Percentiles rank a stretch among this genome's conserved stretches.
These are phyloP conservation scores for Epizoanthus fatuus DNA, from an alignment of 92 coral and sea anemone species.

Conservation along the genomic window DNA sequence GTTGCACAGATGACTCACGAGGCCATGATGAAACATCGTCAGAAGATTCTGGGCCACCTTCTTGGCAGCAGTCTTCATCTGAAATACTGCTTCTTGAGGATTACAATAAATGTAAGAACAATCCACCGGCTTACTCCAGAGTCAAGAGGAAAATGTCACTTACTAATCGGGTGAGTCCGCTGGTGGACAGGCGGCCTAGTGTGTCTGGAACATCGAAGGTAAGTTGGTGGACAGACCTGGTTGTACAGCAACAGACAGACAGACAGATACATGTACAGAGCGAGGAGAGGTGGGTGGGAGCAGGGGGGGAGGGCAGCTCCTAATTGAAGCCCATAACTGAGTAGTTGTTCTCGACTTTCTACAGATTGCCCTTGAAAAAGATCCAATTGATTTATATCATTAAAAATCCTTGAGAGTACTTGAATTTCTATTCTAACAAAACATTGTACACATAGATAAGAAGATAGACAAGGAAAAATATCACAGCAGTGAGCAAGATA, in stretches of 20 bases:
- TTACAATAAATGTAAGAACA: not conserved
- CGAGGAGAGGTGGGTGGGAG: too few species aligned
- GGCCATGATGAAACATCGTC: not conserved
- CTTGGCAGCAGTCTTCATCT: not conserved
- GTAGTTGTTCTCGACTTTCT: too few species aligned
- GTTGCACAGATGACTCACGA: not conserved
- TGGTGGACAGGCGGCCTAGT: conserved; percentile 5
- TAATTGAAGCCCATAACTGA: too few species aligned
- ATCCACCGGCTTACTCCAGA: not conserved
- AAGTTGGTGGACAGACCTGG: not conserved
- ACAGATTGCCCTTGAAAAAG: too few species aligned
- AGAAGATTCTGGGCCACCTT: not conserved
- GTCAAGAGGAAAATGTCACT: conserved; percentile 18
- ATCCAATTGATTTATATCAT: too few species aligned
- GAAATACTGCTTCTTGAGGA: not conserved
- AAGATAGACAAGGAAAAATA: too few species aligned
- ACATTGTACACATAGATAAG: too few species aligned
- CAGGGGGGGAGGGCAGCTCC: too few species aligned
- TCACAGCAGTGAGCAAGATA: too few species aligned
- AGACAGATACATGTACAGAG: too few species aligned
- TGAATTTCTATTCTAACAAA: too few species aligned
- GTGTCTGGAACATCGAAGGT: conserved; percentile 1
- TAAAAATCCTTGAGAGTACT: too few species aligned
- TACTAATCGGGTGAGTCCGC: conserved; percentile 37
- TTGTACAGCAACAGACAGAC: not conserved